Base-by-base conservation (phyloP, 1,140 invertebrate genomes). In the Sarcophaga peregrina region DNA sequence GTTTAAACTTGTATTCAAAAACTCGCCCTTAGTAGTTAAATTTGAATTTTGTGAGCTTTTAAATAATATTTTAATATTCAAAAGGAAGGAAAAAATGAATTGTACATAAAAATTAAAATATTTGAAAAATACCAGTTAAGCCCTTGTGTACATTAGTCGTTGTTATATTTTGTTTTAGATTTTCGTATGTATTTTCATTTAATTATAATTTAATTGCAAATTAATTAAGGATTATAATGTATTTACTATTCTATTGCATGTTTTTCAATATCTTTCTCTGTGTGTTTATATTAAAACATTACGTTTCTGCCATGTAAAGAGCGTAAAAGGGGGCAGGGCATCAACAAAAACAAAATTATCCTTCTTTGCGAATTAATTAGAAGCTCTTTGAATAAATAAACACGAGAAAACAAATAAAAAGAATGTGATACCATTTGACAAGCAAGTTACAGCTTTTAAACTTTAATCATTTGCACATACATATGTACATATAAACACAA, bases 171-270 rank as follows among this genome's bases (percentile, higher is more conserved):
- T 37, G 4, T 37, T 37, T 58, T n/a, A 58, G n/a, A 58, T 58
- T 58, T 58, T 15, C 54, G n/a, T 58, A 58, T 15, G 54, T 6
- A 58, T 58, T 58, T 58, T 58, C 54, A 8, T 20, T 8, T 25
- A 68, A 68, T 68, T 68, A 68, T 68, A 68, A 68, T 68, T 68
- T 68, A 68, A 68, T 68, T 68, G 62, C 62, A 68, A 68, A 68
- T 68, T 68, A 68, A 68, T 68, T 68, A 25, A n/a, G 10, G 62
- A 8, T 68, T 68, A 68, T 68, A 68, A 68, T 25, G 62, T 68
- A 20, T 10, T 9, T 68, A 9, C n/a, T 58, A 37, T 58, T 13
- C n/a, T 58, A 58, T 68, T 68, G 17, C 10, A 20, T 68, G 17
- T 68, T 13, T 58, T 7, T 58, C 11, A 13, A n/a, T 58, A 7